Base-by-base conservation (phyloP, 1,140 invertebrate genomes). In the Cardiocondyla obscurior region DNA sequence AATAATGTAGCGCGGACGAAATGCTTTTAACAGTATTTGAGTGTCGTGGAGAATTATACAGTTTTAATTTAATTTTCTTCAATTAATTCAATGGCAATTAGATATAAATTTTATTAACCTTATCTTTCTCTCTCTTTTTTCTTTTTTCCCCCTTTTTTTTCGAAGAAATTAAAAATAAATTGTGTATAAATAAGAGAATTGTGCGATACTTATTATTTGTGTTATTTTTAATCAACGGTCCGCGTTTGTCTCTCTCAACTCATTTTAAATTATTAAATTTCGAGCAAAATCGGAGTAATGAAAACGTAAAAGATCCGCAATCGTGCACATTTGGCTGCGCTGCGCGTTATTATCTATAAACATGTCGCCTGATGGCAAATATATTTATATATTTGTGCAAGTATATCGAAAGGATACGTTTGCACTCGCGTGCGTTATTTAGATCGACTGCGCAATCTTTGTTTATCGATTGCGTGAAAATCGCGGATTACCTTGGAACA, bases 401-500 rank as follows among this genome's bases (percentile, higher is more conserved):
- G 2, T 74, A 28, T 8, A 7, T 8, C 1, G 44, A 0, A 19
- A 57, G 10, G 6, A 8, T n/a, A n/a, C n/a, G 28, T 22, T 4
- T 2, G 6, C 25, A 36, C 30, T 19, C n/a, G 25, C 16, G n/a
- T n/a, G 44, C 19, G 3, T 49, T 62, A 46, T 62, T 76, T 62
- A 44, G 44, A 16, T 74, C 28, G 8, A n/a, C 3, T n/a, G 1
- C 8, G 22, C 30, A 65, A 53, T 77, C 19, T 51, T 39, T 53
- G 33, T 67, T 77, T 67, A 77, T 19, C 22, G 14, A 14, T 44
- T 42, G 25, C 14, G 14, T 22, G 30, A 77, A 67, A 67, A 53
- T 6, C 60, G 16, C 12, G 30, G 30, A 67, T 57, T 58, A 42
- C 62, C 58, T 67, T 65, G 60, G 12, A 3, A 39, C 28, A n/a